These are phyloP conservation scores for Turdus rufiventris DNA, from an alignment of 2,113 vertebrate genomes.

Conservation along the genomic window DNA sequence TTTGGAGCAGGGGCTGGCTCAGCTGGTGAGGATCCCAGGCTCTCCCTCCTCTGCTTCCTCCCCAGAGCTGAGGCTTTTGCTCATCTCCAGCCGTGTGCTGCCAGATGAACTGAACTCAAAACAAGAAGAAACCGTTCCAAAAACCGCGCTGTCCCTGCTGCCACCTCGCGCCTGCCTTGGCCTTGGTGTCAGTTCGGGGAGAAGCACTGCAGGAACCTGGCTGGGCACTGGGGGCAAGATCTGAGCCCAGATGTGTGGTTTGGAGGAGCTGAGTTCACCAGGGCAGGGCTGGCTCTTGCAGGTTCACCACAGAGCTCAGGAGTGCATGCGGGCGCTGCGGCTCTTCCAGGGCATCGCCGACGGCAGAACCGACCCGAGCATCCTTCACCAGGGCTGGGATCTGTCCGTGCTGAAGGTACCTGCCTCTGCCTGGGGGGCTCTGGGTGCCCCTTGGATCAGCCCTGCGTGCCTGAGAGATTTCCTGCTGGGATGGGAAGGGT, in stretches of 20 bases:
- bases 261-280: not conserved
- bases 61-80: not conserved
- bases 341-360: slow-evolving; percentile 51
- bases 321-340: slow-evolving; percentile 63
- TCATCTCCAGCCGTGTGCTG: not conserved
- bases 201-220: rapidly evolving
- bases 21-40: rapidly evolving
- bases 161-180: not conserved
- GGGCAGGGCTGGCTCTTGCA: not conserved
- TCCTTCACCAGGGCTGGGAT: slow-evolving; percentile 58
- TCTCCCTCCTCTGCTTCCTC: not conserved
- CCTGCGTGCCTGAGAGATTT: not conserved
- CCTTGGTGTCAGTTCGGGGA: not conserved
- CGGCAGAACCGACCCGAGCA: not conserved
- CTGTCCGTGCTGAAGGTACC: slow-evolving; percentile 68
- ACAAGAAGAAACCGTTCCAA: not conserved
- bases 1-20: not conserved
- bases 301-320: slow-evolving; percentile 68
- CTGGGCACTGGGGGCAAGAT: not conserved
- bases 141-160: rapidly evolving
- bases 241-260: rapidly evolving
- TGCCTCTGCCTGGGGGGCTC: not conserved
- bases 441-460: not conserved
- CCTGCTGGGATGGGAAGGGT: not conserved
- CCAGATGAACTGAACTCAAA: not conserved